Conservation (phyloP, 1,140 invertebrate genomes). For the Harpegnathos saltator region DNA sequence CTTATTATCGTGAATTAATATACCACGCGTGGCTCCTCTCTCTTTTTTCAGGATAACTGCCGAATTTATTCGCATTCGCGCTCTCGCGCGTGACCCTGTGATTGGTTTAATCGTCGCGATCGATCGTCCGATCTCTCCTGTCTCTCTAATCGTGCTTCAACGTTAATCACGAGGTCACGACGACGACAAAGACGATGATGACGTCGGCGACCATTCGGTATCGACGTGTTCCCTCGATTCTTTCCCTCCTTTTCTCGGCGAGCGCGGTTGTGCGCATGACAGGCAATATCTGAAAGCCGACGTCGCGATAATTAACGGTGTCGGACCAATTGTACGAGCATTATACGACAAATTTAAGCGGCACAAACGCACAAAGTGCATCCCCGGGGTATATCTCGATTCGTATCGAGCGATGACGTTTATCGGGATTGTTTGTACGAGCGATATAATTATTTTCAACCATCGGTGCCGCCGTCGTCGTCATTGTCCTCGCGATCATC, state of each 20-base stretch:
- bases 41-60: background rate
- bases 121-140: constrained; percentile 6
- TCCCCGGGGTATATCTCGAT: background rate
- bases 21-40: background rate
- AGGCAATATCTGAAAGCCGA: constrained; percentile 32
- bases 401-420: constrained; percentile 19
- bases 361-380: background rate
- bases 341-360: constrained; percentile 19
- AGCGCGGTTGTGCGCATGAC: constrained; percentile 11
- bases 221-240: constrained; percentile 11
- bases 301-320: constrained; percentile 39
- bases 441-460: constrained; percentile 9
- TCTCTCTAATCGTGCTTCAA: constrained; percentile 4
- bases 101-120: constrained; percentile 32
- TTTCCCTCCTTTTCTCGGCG: background rate
- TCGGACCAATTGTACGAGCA: constrained; percentile 21
- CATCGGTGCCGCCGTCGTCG: background rate
- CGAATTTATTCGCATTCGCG: constrained; percentile 36
- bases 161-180: constrained; percentile 37
- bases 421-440: constrained; percentile 5
- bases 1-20: constrained; percentile 46
- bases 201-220: background rate
- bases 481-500: no score
- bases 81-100: background rate
- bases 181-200: no score